Conservation (phyloP, 2,888 invertebrate species). For the Malacosoma neustria region DNA sequence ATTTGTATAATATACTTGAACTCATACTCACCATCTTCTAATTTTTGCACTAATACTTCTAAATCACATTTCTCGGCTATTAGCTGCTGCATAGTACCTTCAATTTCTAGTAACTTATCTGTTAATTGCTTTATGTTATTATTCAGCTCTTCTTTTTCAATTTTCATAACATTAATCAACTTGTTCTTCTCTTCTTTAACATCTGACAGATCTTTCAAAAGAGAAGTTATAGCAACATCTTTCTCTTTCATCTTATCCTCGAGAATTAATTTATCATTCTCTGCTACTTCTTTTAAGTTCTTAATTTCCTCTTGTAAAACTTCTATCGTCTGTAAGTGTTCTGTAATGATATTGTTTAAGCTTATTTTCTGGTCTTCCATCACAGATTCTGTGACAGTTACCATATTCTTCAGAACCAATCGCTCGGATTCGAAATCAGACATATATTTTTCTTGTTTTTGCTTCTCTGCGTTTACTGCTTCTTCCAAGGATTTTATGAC, state of each 20-base stretch:
- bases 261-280: constrained; percentile 16
- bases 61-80: constrained; percentile 20
- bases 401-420: constrained; percentile 44
- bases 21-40: constrained; percentile 29
- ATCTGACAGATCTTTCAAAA: constrained; percentile 19
- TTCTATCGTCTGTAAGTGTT: constrained; percentile 28
- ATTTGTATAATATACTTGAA: no score
- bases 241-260: constrained; percentile 22
- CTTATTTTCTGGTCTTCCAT: constrained; percentile 45
- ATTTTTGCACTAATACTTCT: constrained; percentile 14
- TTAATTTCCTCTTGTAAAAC: constrained; percentile 25
- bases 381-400: constrained; percentile 45
- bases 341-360: constrained; percentile 29
- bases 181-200: constrained; percentile 17
- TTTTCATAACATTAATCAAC: constrained; percentile 14
- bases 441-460: constrained; percentile 35
- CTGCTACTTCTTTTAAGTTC: constrained; percentile 15
- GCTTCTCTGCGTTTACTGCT: constrained; percentile 30
- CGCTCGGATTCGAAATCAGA: constrained; percentile 46
- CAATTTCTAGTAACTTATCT: constrained; percentile 17
- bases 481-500: constrained; percentile 37
- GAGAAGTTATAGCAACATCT: constrained; percentile 18
- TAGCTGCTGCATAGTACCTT: constrained; percentile 13
- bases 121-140: constrained; percentile 14
- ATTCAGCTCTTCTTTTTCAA: constrained; percentile 13